Base-by-base conservation (phyloP, 2,888 invertebrate species). In the Terebella lapidaria region DNA sequence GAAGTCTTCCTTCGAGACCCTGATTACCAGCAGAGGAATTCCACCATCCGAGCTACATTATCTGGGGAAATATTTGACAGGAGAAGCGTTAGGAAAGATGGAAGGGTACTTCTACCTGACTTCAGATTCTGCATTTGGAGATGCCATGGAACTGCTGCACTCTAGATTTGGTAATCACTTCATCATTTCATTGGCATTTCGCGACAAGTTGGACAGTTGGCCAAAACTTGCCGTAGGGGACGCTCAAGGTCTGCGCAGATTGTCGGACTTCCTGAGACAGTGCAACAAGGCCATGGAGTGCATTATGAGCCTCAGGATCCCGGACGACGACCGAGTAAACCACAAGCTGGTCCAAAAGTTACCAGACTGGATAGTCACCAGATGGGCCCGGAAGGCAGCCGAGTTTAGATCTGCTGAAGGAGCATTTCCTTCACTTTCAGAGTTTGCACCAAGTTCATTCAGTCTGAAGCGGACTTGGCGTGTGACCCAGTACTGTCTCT, bases 401-500 rank as follows among this genome's bases (percentile, higher is more conserved):
- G 25, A 59, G n/a, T n/a, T 20, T 20, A 27, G 24, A 58, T 54
- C 26, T 57, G 63, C 47, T 15, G 27, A 10, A 18, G 1, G 5
- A 28, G 29, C 4, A 53, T 20, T 18, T 66, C 52, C 52, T 64
- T 63, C 2, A 26, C 56, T 0, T 68, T 68, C 46, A 46, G 56
- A 27, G 47, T 54, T n/a, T 67, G 66, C 56, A 46, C 57, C 10
- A 20, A 29, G 0, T 65, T 66, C 26, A 20, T 67, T 2, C 20
- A 10, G 0, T 59, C 59, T 10, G 64, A 67, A 49, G 67, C 67
- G 1, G 59, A 60, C 28, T 60, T 66, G 29, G 67, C 65, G 1
- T 66, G 64, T 54, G 59, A 68, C 55, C 68, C 64, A 1, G 57
- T 66, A 2, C 58, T 62, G 4, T 63, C 63, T 29, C 42, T 64